Evolutionary conservation across 2,888 invertebrate species (phyloP).

Genomic region (Metacarcinus magister): DNA sequence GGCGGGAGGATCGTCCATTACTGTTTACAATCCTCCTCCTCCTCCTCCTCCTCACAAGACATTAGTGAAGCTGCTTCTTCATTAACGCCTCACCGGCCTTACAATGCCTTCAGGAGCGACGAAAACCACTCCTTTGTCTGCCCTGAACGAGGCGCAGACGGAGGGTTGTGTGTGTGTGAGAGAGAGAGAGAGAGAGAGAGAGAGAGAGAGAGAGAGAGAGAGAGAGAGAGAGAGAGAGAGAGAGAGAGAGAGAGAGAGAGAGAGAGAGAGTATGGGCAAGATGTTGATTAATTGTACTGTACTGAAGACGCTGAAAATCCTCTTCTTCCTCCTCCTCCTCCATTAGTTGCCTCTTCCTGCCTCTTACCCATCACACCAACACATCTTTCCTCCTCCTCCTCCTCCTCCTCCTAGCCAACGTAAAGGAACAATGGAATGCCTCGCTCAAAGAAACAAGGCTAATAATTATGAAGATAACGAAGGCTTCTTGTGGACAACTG

Average conservation of each 20-base stretch:
- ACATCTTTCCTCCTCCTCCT: too few species aligned
- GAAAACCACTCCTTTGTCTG: neutral
- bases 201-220: constrained; percentile 26
- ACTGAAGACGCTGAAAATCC: too few species aligned
- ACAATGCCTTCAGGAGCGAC: neutral
- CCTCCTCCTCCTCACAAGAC: neutral
- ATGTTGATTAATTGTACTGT: too few species aligned
- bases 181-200: constrained; percentile 26
- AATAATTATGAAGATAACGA: too few species aligned
- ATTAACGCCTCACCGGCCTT: neutral
- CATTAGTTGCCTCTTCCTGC: too few species aligned
- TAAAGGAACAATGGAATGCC: too few species aligned
- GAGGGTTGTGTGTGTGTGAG: neutral
- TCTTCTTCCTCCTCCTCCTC: too few species aligned
- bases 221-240: constrained; percentile 21
- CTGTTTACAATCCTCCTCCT: neutral
- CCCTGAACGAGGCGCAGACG: neutral
- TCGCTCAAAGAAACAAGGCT: too few species aligned
- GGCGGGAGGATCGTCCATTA: neutral
- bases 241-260: neutral
- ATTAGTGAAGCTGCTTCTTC: constrained; percentile 26
- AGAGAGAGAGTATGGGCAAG: neutral
- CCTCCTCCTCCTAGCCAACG: too few species aligned
- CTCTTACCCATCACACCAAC: too few species aligned
- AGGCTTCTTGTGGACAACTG: too few species aligned